Evolutionary conservation across 2,113 vertebrate genomes (phyloP).

Genomic region (Corythornis vintsioides): DNA sequence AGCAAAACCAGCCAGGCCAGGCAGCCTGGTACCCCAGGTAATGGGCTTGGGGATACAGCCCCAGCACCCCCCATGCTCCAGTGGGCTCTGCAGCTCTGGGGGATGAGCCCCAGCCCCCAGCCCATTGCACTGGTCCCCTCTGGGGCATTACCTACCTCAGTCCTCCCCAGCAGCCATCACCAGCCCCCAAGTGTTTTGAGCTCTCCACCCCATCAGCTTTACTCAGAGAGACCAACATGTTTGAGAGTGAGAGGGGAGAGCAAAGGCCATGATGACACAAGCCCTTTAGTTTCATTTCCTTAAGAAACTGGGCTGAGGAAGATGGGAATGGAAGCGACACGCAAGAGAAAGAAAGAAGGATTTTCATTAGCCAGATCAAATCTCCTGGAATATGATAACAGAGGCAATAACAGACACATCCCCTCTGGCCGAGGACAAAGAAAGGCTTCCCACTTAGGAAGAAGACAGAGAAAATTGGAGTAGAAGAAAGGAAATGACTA

Average conservation of each 20-base stretch:
- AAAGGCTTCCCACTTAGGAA: neutral
- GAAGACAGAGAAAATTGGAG: neutral
- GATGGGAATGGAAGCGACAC: neutral
- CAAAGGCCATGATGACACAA: neutral
- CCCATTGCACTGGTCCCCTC: fast-evolving
- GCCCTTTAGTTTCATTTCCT: neutral
- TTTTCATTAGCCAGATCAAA: conserved; percentile 27
- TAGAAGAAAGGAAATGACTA: conserved; percentile 9
- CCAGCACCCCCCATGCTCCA: fast-evolving
- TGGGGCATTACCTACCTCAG: fast-evolving
- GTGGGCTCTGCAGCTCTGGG: neutral
- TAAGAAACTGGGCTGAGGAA: neutral
- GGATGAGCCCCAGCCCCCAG: neutral
- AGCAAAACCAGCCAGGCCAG: fast-evolving
- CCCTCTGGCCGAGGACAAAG: conserved; percentile 32
- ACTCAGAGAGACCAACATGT: neutral
- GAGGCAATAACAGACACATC: conserved; percentile 8
- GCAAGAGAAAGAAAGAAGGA: neutral
- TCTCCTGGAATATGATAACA: conserved; percentile 13
- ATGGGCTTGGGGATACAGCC: neutral
- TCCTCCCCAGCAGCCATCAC: neutral
- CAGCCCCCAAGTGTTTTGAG: fast-evolving
- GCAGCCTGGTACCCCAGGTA: neutral
- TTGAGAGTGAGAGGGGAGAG: neutral
- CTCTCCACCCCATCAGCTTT: neutral